Base-by-base conservation (phyloP, 2,797 vertebrate species). In the Coregonus suidteri region DNA sequence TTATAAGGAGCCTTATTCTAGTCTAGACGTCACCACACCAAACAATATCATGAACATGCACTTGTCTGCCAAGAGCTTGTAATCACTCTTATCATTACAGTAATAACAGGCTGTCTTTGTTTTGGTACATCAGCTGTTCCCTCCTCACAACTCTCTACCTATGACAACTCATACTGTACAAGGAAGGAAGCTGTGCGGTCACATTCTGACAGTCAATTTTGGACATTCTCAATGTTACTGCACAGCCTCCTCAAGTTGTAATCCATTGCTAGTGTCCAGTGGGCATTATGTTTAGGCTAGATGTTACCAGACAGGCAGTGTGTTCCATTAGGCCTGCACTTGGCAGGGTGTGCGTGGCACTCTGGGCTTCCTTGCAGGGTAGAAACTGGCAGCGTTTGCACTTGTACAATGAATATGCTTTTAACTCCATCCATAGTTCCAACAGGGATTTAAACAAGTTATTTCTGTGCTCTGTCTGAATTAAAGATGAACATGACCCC, bases 401-500 rank as follows among this genome's bases (percentile, higher is more conserved):
- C 75, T 71, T 6, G 52, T 20, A 73, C 80, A 82, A 62, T 74
- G 66, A 65, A 41, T 75, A 13, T 79, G 75, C 79, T 82, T 83
- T 80, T 76, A 79, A 75, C 71, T 35, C 71, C 75, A 59, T 70
- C 77, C 6, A 0, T 30, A 25, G 68, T 76, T 81, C 69, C 70
- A 83, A 56, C 37, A 71, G 51, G 79, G 82, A 84, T 87, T 83
- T 80, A 47, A 16, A 81, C 56, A 74, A 76, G 87, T 91, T 92
- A 91, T 94, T 93, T 93, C 81, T 82, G 81, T 86, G 87, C 88
- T 77, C 73, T 81, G 88, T 82, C 82, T 80, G 77, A 83, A 92
- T 93, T 75, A 92, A 92, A 93, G 83, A 92, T 94, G 91, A 90
- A 93, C 80, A 34, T 47, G 64, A 77, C 79, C 84, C 82, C 83